Conservation (phyloP, 2,797 vertebrate genomes). For the Cyclura pinguis region DNA sequence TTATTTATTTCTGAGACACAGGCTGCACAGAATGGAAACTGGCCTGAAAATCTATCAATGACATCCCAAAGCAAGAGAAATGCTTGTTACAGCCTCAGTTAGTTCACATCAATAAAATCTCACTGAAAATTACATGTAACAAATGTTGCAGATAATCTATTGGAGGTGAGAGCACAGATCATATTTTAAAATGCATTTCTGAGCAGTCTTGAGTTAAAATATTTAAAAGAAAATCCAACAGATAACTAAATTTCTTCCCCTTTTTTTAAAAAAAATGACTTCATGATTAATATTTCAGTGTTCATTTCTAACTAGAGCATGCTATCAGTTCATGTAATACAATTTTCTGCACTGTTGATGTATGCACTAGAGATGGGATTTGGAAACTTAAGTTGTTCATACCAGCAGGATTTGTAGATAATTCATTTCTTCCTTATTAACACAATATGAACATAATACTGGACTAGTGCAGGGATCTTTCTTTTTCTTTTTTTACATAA, state of each 20-base stretch:
- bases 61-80: background rate
- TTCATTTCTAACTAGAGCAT: constrained; percentile 27
- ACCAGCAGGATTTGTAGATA: constrained; percentile 23
- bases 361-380: constrained; percentile 30
- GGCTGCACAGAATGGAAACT: background rate
- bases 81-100: no score
- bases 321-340: background rate
- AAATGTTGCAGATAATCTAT: background rate
- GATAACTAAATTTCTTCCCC: background rate
- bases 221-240: constrained; percentile 20
- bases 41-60: background rate
- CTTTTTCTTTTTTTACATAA: constrained; percentile 20
- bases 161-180: background rate
- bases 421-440: constrained; percentile 25
- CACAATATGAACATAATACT: constrained; percentile 34
- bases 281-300: constrained; percentile 14
- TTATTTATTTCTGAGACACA: background rate
- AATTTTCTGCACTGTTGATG: constrained; percentile 1
- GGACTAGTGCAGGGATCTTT: background rate
- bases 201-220: constrained; percentile 8
- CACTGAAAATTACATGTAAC: rapidly evolving
- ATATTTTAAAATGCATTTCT: background rate
- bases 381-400: constrained; percentile 37
- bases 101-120: background rate
- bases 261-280: background rate